Conservation (phyloP, 2,113 vertebrate species). For the Cariama cristata region DNA sequence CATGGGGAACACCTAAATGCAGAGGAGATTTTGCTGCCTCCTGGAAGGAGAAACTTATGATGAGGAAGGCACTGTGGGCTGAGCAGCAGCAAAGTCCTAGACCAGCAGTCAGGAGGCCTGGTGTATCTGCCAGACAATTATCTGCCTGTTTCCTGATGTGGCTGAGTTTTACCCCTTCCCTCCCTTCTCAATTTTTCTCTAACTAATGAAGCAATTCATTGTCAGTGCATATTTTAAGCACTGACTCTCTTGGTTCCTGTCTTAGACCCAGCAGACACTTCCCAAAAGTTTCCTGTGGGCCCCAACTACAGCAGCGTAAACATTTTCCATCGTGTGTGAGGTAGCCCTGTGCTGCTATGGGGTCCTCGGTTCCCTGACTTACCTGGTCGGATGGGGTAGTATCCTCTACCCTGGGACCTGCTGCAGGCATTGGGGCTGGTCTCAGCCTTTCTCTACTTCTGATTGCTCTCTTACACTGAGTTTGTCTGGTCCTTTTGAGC, state of each 20-base stretch:
- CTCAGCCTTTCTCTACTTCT: neutral
- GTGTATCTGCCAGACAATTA: neutral
- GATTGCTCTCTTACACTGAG: neutral
- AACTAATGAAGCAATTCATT: constrained; percentile 41
- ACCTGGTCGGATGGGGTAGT: neutral
- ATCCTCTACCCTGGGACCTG: neutral
- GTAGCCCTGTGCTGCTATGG: neutral
- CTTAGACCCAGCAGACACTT: constrained; percentile 1
- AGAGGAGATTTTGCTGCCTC: neutral
- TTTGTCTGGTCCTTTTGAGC: neutral
- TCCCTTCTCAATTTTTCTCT: neutral
- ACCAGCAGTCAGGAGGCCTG: neutral
- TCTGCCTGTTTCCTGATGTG: neutral
- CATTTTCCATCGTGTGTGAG: neutral
- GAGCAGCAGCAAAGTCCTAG: neutral
- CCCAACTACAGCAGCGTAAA: neutral
- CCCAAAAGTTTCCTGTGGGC: constrained; percentile 53
- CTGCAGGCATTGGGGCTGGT: neutral
- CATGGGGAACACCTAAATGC: neutral
- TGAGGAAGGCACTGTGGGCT: neutral
- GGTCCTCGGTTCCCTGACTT: neutral
- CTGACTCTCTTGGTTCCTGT: constrained; percentile 12
- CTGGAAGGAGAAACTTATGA: neutral
- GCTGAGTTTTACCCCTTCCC: neutral
- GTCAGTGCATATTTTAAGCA: constrained; percentile 41